A percentile compares a stretch with the other conserved stretches of the same genome.
Conservation (phyloP, 2,113 vertebrate genomes). For the Canis aureus region DNA sequence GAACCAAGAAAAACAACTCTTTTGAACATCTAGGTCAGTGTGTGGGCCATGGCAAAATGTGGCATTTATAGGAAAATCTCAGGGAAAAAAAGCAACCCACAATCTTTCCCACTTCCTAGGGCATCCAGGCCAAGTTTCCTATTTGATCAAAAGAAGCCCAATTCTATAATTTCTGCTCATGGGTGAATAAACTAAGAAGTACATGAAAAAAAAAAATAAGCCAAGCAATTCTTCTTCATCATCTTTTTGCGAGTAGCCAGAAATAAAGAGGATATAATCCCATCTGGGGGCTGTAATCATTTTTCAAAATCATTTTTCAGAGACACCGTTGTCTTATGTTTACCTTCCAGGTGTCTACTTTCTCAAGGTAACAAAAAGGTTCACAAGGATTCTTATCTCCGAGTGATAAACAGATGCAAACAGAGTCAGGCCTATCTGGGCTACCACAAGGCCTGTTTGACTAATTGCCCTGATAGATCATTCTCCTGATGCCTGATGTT, state of each 20-base stretch:
- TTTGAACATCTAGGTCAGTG: not conserved
- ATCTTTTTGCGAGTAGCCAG: not conserved
- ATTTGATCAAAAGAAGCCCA: slow-evolving; percentile 5
- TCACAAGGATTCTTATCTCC: slow-evolving; percentile 84
- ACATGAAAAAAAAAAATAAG: not conserved
- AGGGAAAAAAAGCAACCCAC: not conserved
- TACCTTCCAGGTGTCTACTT: slow-evolving; percentile 85
- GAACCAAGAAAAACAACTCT: slow-evolving; percentile 29
- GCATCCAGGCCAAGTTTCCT: not conserved
- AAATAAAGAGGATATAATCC: slow-evolving; percentile 5
- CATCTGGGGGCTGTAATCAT: not conserved
- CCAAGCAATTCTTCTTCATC: not conserved
- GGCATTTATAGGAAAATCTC: slow-evolving; percentile 52
- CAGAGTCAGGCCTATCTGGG: slow-evolving; percentile 79
- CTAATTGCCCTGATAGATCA: slow-evolving; percentile 80
- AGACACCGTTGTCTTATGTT: slow-evolving; percentile 75
- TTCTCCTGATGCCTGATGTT: slow-evolving; percentile 74
- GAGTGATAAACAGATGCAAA: slow-evolving; percentile 83
- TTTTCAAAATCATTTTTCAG: slow-evolving; percentile 77
- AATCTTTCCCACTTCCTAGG: not conserved
- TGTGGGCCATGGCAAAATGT: not conserved
- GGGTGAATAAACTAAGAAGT: not conserved
- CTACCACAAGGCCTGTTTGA: slow-evolving; percentile 80
- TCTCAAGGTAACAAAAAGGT: slow-evolving; percentile 83
- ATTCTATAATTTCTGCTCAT: slow-evolving; percentile 29